These are phyloP conservation scores for Casuarius casuarius DNA, from an alignment of 2,113 vertebrate genomes.

Conservation along the genomic window DNA sequence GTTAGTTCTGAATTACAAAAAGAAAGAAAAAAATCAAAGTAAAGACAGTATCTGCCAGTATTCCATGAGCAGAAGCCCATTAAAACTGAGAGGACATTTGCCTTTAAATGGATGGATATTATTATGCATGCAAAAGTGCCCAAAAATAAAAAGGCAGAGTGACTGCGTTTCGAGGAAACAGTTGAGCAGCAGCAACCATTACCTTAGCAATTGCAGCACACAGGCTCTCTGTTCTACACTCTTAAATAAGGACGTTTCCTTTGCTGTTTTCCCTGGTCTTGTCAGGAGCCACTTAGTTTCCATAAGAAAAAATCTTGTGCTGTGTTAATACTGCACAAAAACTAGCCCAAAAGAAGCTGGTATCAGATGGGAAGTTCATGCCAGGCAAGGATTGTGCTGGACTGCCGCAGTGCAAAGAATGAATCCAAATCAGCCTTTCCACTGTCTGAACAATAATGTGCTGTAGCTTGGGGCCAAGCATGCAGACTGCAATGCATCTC, in stretches of 20 bases:
- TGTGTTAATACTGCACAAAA: neutral
- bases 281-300: slow-evolving; percentile 9
- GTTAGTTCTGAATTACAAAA: neutral
- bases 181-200: slow-evolving; percentile 60
- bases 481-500: slow-evolving; percentile 20
- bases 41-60: slow-evolving; percentile 24
- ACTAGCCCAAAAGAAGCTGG: slow-evolving; percentile 6
- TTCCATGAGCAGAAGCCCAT: slow-evolving; percentile 57
- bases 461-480: slow-evolving; percentile 46
- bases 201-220: slow-evolving; percentile 64
- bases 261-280: slow-evolving; percentile 53
- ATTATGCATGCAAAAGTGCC: slow-evolving; percentile 67
- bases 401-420: slow-evolving; percentile 38
- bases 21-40: neutral
- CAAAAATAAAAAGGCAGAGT: slow-evolving; percentile 69
- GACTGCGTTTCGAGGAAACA: slow-evolving; percentile 63
- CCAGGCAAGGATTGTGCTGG: slow-evolving; percentile 39
- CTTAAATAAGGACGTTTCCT: slow-evolving; percentile 67
- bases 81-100: slow-evolving; percentile 60
- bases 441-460: slow-evolving; percentile 50
- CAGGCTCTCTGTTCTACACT: slow-evolving; percentile 42
- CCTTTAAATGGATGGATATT: slow-evolving; percentile 65
- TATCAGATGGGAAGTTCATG: slow-evolving; percentile 1
- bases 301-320: neutral
- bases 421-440: slow-evolving; percentile 67